These are phyloP conservation scores for Lissocephala sabroskyi DNA, from an alignment of 2,888 invertebrate genomes.

Conservation along the genomic window DNA sequence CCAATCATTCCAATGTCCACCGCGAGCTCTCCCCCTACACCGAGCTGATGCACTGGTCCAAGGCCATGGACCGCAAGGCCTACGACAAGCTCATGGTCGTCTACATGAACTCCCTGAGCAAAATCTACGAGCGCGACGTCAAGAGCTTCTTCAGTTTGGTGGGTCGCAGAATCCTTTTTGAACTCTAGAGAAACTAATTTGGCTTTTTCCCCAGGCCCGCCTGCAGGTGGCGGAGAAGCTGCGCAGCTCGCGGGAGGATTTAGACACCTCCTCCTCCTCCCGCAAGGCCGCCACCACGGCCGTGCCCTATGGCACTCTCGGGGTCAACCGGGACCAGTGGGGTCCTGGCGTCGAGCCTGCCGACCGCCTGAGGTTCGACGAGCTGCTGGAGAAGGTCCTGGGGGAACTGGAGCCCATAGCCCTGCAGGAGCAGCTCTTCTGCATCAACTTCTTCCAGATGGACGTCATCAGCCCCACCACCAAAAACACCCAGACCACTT, in stretches of 20 bases:
- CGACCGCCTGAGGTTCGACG: conserved; percentile 77
- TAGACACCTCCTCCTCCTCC: conserved; percentile 70
- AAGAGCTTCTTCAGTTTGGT: conserved; percentile 70
- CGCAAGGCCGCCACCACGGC: conserved; percentile 69
- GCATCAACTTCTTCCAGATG: conserved; percentile 91
- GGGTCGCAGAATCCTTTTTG: conserved; percentile 12
- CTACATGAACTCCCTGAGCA: conserved; percentile 87
- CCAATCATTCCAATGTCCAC: conserved; percentile 86
- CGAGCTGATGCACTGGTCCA: conserved; percentile 93
- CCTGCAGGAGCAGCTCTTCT: conserved; percentile 95
- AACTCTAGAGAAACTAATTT: neutral
- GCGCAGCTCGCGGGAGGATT: conserved; percentile 71
- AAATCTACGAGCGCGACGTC: conserved; percentile 90
- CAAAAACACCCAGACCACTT: conserved; percentile 76
- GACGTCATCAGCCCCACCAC: conserved; percentile 77
- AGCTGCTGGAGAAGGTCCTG: conserved; percentile 87
- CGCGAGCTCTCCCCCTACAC: conserved; percentile 89
- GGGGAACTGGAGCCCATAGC: conserved; percentile 92
- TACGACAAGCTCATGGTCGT: conserved; percentile 87
- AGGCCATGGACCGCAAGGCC: conserved; percentile 87
- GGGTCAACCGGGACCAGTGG: conserved; percentile 79
- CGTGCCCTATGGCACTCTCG: conserved; percentile 73
- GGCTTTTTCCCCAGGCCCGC: conserved; percentile 58
- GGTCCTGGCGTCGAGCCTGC: conserved; percentile 77
- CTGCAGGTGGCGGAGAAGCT: conserved; percentile 67